Evolutionary conservation across 2,797 vertebrate species (phyloP), one percentile per base, ranked within the genome.

Genomic region (Onychomys arenicola): DNA sequence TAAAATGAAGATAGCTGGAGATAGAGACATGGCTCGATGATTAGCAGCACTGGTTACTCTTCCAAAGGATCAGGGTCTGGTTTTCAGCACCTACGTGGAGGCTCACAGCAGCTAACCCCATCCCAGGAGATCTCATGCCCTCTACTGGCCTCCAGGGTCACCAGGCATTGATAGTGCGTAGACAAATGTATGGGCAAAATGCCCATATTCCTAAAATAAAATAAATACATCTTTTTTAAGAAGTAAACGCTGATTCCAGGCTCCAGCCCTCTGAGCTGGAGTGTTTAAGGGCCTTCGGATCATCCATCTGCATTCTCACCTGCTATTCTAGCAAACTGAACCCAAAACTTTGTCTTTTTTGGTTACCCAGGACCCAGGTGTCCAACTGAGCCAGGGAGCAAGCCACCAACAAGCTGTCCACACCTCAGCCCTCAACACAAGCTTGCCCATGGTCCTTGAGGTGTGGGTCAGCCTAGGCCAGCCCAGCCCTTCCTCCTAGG

Each of bases 331-430:
- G 67, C n/a, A 27, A 29, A 6, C 34, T 61, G 52, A 84, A 37
- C 52, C 21, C 29, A n/a, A 25, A 63, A 13, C 69, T 4, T 67
- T 37, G 4, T 37, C 0, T 11, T 61, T 65, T 71, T 80, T 40
- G 25, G 43, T 69, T 77, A 71, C 29, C 14, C 14, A 63, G 92
- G 83, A 52, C 80, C 27, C 6, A 0, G 0, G 49, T 81, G 37
- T 82, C 77, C 11, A 52, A 21, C 1, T 10, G 32, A 57, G 59
- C 25, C n/a, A 27, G 6, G 2, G 12, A 89, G 11, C 52, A 27
- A 86, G 83, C 5, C 0, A 0, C 43, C 27, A 46, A n/a, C n/a
- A n/a, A 21, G 23, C 2, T 0, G 3, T 0, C 14, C 0, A 23
- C 16, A 6, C n/a, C 17, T 80, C 17, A 2, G 0, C 25, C 25